Evolutionary conservation across 1,140 invertebrate genomes (phyloP).

Genomic region (Drosophila eugracilis): DNA sequence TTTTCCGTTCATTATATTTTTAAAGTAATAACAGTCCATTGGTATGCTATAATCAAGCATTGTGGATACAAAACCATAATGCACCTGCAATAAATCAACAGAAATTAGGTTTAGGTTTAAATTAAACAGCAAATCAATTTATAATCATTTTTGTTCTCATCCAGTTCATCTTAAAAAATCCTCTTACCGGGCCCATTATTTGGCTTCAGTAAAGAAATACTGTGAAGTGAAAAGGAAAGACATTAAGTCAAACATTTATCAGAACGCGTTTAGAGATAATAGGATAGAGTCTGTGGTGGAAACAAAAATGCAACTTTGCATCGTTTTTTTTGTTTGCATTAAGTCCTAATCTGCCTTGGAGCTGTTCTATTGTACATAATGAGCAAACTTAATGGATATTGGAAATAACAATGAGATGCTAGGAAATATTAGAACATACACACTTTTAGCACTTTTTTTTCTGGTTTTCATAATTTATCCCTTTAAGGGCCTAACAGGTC

Average conservation of each 20-base stretch:
- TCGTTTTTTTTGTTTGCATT: conserved; percentile 24
- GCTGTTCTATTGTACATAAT: conserved; percentile 1
- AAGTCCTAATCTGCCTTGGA: not conserved
- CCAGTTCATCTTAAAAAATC: not conserved
- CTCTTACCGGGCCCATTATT: conserved; percentile 99
- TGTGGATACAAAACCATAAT: conserved; percentile 1
- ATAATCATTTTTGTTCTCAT: not conserved
- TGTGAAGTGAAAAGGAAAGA: conserved; percentile 87
- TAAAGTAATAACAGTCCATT: not conserved
- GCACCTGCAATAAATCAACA: conserved; percentile 23
- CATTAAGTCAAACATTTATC: conserved; percentile 28
- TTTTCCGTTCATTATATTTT: not conserved
- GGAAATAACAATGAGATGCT: not conserved
- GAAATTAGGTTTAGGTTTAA: conserved; percentile 6
- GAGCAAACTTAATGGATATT: not conserved
- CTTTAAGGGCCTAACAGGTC: no score
- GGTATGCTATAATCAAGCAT: not conserved
- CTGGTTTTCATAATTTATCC: no score
- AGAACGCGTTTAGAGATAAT: conserved; percentile 17
- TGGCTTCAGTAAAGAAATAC: conserved; percentile 99
- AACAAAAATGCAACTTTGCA: conserved; percentile 12
- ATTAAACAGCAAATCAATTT: not conserved
- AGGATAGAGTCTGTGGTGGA: not conserved
- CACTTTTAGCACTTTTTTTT: no score
- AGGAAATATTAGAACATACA: no score